Base-by-base conservation (phyloP, 2,888 invertebrate genomes). In the Lasioglossum leucozonium region DNA sequence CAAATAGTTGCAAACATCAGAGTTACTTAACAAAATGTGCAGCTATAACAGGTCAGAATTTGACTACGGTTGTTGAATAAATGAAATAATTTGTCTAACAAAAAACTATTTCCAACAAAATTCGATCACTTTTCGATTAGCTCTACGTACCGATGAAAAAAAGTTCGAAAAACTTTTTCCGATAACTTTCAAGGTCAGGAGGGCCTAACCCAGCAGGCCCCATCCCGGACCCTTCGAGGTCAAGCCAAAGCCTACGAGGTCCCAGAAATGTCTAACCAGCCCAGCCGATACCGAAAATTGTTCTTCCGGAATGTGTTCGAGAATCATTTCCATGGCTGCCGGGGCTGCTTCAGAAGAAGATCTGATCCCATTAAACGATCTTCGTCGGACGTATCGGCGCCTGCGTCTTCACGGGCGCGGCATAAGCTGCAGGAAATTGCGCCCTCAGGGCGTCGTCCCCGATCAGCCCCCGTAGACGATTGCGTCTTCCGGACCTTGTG, bases 391-490 rank as follows among this genome's bases (percentile, higher is more conserved):
- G 37, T 37, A 47, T 30, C 72, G 81, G 79, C 84, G 88, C 82
- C 89, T 89, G 90, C 76, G 84, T 72, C 83, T 81, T 84, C 82
- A 87, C 81, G 82, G 86, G 77, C 69, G 16, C 10, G 79, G 82
- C 89, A 81, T 87, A 85, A 87, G 87, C 85, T 82, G 82, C 85
- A 87, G 90, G 90, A 90, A 90, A 90, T 90, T 90, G 86, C 85
- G 81, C 90, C 90, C 89, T 73, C 85, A 82, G 86, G 90, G 89
- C 82, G 89, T 88, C 91, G 89, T 88, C 91, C 88, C 86, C 89
- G 86, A 87, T 90, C 91, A 89, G 84, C 82, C 91, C 80, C 91
- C 80, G 85, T 79, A 73, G 83, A 84, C 84, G 87, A 90, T 89
- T 87, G 82, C 86, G 82, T 82, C 72, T 78, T 85, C 86, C 90